A percentile compares a stretch with the other conserved stretches of the same genome.
phyloP scores from a whole-genome alignment of 2,113 vertebrate species.

The Phylloscopus whistleri region DNA sequence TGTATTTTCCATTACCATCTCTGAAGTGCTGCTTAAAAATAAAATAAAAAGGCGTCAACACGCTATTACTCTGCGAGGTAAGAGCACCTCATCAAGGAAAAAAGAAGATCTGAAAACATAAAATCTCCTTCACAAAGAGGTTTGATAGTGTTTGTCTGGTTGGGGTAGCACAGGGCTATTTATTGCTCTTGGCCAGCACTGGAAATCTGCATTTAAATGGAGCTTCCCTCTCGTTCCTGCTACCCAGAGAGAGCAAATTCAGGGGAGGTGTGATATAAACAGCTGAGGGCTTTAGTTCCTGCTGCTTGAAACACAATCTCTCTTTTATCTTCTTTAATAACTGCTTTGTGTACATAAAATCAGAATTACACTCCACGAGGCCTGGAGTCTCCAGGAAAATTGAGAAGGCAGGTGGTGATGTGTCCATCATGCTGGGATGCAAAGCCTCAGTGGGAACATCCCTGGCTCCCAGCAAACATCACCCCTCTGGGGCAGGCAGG shows the following conservation, averaged over 20 bases:
- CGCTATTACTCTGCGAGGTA: not conserved
- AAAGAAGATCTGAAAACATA: not conserved
- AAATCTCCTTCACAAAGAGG: constrained; percentile 12
- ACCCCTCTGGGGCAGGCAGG: not conserved
- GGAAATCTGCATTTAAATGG: constrained; percentile 65
- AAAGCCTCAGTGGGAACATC: not conserved
- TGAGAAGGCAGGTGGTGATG: not conserved
- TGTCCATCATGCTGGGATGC: rapidly evolving
- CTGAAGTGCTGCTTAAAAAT: constrained; percentile 36
- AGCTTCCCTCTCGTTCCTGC: not conserved
- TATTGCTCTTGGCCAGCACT: constrained; percentile 25
- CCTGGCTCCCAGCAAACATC: not conserved
- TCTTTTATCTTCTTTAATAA: constrained; percentile 39
- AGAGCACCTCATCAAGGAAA: not conserved
- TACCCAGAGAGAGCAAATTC: constrained; percentile 8
- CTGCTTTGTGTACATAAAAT: constrained; percentile 4
- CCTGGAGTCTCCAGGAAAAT: not conserved
- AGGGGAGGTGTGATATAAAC: not conserved
- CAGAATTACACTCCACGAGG: not conserved
- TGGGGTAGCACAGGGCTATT: not conserved
- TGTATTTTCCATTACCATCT: not conserved
- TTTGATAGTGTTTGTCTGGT: constrained; percentile 25
- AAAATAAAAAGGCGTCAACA: constrained; percentile 8
- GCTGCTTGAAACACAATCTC: not conserved
- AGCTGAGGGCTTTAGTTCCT: constrained; percentile 11